Percentiles rank a stretch among this genome's conserved stretches.
These are phyloP conservation scores for Leptonema lineaticorne DNA, from an alignment of 1,140 invertebrate species.

Conservation along the genomic window DNA sequence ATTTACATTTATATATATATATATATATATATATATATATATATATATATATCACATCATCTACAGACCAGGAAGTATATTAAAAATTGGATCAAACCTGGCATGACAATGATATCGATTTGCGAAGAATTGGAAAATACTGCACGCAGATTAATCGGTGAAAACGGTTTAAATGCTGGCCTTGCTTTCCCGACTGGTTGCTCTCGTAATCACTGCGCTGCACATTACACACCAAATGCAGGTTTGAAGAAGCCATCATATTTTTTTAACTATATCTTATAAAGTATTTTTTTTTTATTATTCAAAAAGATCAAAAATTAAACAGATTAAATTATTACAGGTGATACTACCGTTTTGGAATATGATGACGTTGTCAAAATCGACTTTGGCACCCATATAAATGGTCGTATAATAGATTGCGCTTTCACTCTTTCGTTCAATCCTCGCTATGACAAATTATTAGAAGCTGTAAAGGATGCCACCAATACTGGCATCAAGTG, in stretches of 20 bases:
- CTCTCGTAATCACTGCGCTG: slow-evolving; percentile 97
- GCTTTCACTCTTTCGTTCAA: slow-evolving; percentile 98
- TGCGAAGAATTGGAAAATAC: slow-evolving; percentile 95
- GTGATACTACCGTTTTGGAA: slow-evolving; percentile 91
- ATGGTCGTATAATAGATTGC: slow-evolving; percentile 98
- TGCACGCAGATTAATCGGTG: slow-evolving; percentile 87
- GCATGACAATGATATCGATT: slow-evolving; percentile 99
- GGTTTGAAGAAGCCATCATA: slow-evolving; percentile 57
- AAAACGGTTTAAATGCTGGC: slow-evolving; percentile 94
- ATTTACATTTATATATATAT: slow-evolving; percentile 6
- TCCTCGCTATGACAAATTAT: slow-evolving; percentile 92
- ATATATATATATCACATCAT: slow-evolving; percentile 33
- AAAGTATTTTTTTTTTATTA: too few relatives aligned
- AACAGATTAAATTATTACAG: slow-evolving; percentile 42
- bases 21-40: slow-evolving; percentile 16
- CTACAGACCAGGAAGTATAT: slow-evolving; percentile 86
- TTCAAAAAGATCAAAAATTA: too few relatives aligned
- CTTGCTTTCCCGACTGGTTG: slow-evolving; percentile 99
- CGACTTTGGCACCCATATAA: slow-evolving; percentile 99
- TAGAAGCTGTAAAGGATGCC: slow-evolving; percentile 95
- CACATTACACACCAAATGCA: slow-evolving; percentile 99
- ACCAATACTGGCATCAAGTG: slow-evolving; percentile 96
- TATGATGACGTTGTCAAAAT: slow-evolving; percentile 99
- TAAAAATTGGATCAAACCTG: slow-evolving; percentile 89
- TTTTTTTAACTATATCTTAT: too few relatives aligned